phyloP scores from a whole-genome alignment of 2,113 vertebrate genomes.

The Embiotoca jacksoni region DNA sequence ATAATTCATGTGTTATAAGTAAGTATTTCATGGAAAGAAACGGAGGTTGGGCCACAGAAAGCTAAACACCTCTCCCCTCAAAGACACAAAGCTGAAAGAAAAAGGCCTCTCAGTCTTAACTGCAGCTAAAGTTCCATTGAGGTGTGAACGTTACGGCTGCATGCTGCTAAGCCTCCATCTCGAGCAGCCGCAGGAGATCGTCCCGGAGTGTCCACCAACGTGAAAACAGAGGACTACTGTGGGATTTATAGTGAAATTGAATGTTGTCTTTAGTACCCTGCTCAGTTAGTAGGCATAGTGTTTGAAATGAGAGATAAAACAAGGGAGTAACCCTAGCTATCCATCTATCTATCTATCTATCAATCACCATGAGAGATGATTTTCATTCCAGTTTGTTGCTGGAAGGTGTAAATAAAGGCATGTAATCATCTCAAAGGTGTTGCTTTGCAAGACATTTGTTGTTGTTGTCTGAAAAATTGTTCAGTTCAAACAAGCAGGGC shows the following conservation, averaged over 20 bases:
- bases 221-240: constrained; percentile 49
- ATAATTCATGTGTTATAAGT: constrained; percentile 7
- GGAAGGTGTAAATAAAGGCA: constrained; percentile 69
- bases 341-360: constrained; percentile 64
- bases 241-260: constrained; percentile 69
- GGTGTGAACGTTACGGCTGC: constrained; percentile 38
- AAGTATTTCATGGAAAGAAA: constrained; percentile 7
- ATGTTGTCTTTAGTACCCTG: constrained; percentile 60
- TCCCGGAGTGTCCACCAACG: constrained; percentile 47
- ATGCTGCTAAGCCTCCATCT: constrained; percentile 52
- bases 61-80: background rate
- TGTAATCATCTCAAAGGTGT: constrained; percentile 64
- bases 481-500: background rate
- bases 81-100: constrained; percentile 42
- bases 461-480: background rate
- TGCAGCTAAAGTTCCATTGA: constrained; percentile 36
- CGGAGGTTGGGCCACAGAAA: constrained; percentile 8
- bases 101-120: constrained; percentile 14
- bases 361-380: constrained; percentile 76
- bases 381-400: constrained; percentile 77
- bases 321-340: constrained; percentile 64
- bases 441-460: constrained; percentile 31
- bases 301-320: constrained; percentile 70
- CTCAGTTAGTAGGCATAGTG: constrained; percentile 40
- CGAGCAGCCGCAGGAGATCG: constrained; percentile 33